Evolutionary conservation across 1,140 invertebrate species (phyloP), one percentile per base, ranked within the genome.

Genomic region (Drosophila novamexicana): DNA sequence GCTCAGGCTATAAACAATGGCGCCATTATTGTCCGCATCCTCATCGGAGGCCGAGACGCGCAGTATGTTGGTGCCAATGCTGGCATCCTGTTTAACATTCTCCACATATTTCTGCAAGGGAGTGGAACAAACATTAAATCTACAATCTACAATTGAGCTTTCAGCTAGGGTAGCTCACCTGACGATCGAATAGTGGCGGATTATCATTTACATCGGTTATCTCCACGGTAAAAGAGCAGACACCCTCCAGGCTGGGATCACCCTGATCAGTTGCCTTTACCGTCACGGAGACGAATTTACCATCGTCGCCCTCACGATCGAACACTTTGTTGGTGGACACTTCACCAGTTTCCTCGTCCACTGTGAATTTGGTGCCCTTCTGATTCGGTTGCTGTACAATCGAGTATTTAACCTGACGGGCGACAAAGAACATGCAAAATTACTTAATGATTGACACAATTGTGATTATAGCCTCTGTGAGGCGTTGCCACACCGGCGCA

Each of bases 331-430:
- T 98, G 1, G 97, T 98, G 0, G 95, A 96, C 58, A 98, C 97
- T 93, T 98, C 97, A 1, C 97, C 97, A 39, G 97, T 98, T 92
- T 98, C 97, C 93, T 98, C 97, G 85, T 98, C 97, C 0, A 99
- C 97, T 0, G 97, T 97, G 86, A 98, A 98, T 93, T 98, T 98
- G 0, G 97, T 98, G 22, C 97, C 98, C 93, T 98, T 98, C 85
- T 98, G 97, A 94, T 98, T 98, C 0, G 97, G 98, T 92, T 98
- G 97, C 91, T 98, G 97, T 0, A 98, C 98, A 85, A 98, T 98
- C 9, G 97, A 98, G 93, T 98, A 98, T 92, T 98, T 98, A 9
- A 97, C 96, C 90, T 92, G 81, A 22, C 37, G 54, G 52, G 37
- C 49, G 53, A 53, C 32, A 61, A 29, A 61, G 39, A 77, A 77